These are phyloP conservation scores for Brenthis ino DNA, from an alignment of 2,888 invertebrate species.

Conservation along the genomic window DNA sequence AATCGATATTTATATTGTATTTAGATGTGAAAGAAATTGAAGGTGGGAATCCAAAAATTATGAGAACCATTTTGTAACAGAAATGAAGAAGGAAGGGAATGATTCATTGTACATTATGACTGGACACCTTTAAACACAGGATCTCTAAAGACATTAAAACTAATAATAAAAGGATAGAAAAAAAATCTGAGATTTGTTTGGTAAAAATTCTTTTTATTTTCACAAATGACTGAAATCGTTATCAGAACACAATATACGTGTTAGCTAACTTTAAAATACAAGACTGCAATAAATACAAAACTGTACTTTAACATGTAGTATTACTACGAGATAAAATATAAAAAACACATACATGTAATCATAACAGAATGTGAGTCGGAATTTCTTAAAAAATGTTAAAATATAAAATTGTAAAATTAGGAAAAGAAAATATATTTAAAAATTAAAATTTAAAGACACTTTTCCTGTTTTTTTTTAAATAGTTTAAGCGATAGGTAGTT, in stretches of 20 bases:
- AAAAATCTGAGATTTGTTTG: slow-evolving; percentile 52
- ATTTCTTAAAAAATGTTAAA: background rate
- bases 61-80: no score
- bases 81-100: no score
- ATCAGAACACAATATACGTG: slow-evolving; percentile 79
- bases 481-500: background rate
- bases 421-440: background rate
- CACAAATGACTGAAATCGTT: slow-evolving; percentile 81
- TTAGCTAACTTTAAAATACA: slow-evolving; percentile 77
- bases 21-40: no score
- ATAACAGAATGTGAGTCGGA: background rate
- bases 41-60: no score
- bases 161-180: slow-evolving; percentile 35
- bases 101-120: no score
- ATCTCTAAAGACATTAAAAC: no score
- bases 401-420: background rate
- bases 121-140: no score
- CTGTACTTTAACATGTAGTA: slow-evolving; percentile 31
- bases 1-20: no score
- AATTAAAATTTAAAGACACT: no score
- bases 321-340: slow-evolving; percentile 27
- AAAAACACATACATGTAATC: background rate
- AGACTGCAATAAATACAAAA: slow-evolving; percentile 60
- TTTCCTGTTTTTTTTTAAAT: no score
- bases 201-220: slow-evolving; percentile 78